Conservation (phyloP, 2,888 invertebrate genomes). For the Caenorhabditis sp. region DNA sequence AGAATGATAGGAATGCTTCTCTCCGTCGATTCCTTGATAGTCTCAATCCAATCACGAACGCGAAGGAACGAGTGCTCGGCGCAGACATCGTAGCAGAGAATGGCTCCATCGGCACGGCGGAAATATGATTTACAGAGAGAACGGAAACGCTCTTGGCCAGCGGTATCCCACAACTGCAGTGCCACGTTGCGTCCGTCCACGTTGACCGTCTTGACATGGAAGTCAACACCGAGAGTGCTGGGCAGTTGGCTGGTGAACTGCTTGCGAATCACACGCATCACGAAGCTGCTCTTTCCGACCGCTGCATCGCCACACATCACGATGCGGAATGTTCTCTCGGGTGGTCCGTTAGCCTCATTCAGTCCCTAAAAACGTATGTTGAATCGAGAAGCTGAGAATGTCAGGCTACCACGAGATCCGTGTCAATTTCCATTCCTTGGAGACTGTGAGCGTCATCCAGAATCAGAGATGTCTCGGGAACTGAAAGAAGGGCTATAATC, state of each 20-base stretch:
- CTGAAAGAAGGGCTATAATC: not conserved
- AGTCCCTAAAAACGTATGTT: constrained; percentile 50
- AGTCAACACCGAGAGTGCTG: constrained; percentile 83
- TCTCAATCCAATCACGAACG: constrained; percentile 83
- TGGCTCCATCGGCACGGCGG: constrained; percentile 83
- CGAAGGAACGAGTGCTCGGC: constrained; percentile 83
- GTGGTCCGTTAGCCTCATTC: constrained; percentile 67
- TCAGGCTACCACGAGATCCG: constrained; percentile 21
- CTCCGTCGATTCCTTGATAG: constrained; percentile 82
- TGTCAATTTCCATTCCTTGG: constrained; percentile 27
- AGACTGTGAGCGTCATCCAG: constrained; percentile 44
- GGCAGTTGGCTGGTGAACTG: constrained; percentile 82
- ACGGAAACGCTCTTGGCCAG: constrained; percentile 83
- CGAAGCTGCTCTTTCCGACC: constrained; percentile 84
- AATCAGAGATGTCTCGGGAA: constrained; percentile 46
- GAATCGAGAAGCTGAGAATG: not conserved
- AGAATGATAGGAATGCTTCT: constrained; percentile 83
- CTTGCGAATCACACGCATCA: constrained; percentile 83
- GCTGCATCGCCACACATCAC: constrained; percentile 83
- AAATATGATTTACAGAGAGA: constrained; percentile 84
- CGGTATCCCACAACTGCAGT: constrained; percentile 83
- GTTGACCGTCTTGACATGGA: constrained; percentile 82
- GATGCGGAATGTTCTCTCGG: constrained; percentile 83
- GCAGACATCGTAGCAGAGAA: constrained; percentile 83
- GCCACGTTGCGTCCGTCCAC: constrained; percentile 82